phyloP scores from a whole-genome alignment of 2,888 invertebrate genomes.

The Linnaemya vulpina region DNA sequence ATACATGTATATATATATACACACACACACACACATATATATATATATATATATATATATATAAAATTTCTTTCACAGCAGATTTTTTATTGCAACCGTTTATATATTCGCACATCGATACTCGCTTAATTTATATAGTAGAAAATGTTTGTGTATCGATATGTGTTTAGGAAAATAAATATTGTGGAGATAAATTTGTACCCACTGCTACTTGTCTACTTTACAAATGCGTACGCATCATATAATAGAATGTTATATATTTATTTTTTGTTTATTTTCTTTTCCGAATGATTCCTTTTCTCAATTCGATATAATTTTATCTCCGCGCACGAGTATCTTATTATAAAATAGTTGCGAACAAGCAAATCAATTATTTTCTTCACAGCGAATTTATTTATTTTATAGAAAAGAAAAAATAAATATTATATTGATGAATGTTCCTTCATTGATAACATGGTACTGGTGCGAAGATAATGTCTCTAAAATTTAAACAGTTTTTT shows the following conservation, averaged over 20 bases:
- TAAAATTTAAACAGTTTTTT: constrained; percentile 52
- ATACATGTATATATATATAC: no score
- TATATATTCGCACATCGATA: not conserved
- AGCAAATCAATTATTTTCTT: constrained; percentile 57
- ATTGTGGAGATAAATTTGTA: constrained; percentile 30
- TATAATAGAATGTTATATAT: constrained; percentile 44
- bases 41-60: no score
- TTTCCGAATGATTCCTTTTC: not conserved
- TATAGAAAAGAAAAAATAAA: constrained; percentile 44
- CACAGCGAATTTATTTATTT: constrained; percentile 20
- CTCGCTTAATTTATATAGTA: not conserved
- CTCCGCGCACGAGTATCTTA: not conserved
- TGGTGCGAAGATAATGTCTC: constrained; percentile 38
- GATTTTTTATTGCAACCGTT: constrained; percentile 1
- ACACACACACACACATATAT: no score
- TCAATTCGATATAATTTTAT: not conserved
- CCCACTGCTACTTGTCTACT: constrained; percentile 30
- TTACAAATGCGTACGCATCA: constrained; percentile 24
- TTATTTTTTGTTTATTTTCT: constrained; percentile 54
- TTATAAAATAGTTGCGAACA: constrained; percentile 10
- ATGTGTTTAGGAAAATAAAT: constrained; percentile 17
- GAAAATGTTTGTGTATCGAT: constrained; percentile 12
- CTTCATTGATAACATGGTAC: not conserved
- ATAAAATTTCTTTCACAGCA: not conserved
- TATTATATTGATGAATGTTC: constrained; percentile 23